Percentiles rank a stretch among this genome's conserved stretches.
These are phyloP conservation scores for Pangasianodon gigas DNA, from an alignment of 2,113 vertebrate species.

Conservation along the genomic window DNA sequence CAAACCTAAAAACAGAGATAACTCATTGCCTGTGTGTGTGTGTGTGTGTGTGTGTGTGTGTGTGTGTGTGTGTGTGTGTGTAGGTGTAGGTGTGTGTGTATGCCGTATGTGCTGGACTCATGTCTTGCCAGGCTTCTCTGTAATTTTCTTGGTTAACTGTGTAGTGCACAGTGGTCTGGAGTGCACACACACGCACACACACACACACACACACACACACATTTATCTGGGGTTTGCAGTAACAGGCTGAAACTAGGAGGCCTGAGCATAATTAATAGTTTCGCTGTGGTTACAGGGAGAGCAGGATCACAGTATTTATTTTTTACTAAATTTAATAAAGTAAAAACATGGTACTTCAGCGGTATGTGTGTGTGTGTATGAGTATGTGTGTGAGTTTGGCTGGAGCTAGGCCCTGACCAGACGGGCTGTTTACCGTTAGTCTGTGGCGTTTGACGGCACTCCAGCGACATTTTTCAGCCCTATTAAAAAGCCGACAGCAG, in stretches of 20 bases:
- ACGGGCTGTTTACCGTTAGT: conserved; percentile 57
- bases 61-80: neutral
- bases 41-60: neutral
- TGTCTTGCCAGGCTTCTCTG: conserved; percentile 42
- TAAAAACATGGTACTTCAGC: conserved; percentile 44
- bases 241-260: conserved; percentile 36
- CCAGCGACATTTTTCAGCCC: conserved; percentile 50
- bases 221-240: conserved; percentile 39
- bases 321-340: conserved; percentile 59
- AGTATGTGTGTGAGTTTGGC: conserved; percentile 23
- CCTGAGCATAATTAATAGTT: conserved; percentile 53
- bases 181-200: conserved; percentile 5
- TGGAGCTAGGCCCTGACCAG: conserved; percentile 45
- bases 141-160: conserved; percentile 50
- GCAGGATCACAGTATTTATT: conserved; percentile 43
- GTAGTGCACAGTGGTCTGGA: conserved; percentile 16
- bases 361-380: conserved; percentile 14
- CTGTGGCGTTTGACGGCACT: conserved; percentile 49
- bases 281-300: conserved; percentile 46
- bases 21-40: conserved; percentile 23
- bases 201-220: conserved; percentile 38
- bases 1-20: conserved; percentile 40
- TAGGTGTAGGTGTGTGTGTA: conserved; percentile 24
- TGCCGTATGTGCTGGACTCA: conserved; percentile 20
- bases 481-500: conserved; percentile 53